phyloP scores from a whole-genome alignment of 2,888 invertebrate genomes.

The Gandaritis pyraliata region DNA sequence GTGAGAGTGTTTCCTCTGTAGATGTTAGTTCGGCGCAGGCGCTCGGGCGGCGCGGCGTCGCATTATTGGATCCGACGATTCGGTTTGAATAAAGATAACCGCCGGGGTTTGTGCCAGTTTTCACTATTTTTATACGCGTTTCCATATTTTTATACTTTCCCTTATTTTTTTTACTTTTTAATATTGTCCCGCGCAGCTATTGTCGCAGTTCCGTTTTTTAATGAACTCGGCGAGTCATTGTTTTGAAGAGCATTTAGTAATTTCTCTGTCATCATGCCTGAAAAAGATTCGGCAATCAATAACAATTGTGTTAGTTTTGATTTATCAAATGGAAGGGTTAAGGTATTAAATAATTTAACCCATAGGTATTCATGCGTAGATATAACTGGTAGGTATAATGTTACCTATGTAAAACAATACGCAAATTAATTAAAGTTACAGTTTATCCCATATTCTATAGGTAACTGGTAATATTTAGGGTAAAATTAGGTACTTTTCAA shows the following conservation, averaged over 20 bases:
- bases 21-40: not conserved
- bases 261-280: not conserved
- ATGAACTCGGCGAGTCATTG: constrained; percentile 13
- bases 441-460: no score
- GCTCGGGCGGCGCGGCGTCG: constrained; percentile 23
- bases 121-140: constrained; percentile 17
- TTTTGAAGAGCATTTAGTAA: constrained; percentile 1
- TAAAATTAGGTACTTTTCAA: not conserved
- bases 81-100: constrained; percentile 38
- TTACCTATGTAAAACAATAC: no score
- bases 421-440: no score
- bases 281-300: not conserved
- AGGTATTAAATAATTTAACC: no score
- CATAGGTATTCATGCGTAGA: no score
- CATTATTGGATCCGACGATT: constrained; percentile 34
- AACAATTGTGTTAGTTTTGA: not conserved
- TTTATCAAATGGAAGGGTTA: not conserved
- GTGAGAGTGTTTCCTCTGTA: not conserved
- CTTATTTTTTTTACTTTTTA: constrained; percentile 14
- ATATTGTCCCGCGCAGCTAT: constrained; percentile 16
- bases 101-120: constrained; percentile 24
- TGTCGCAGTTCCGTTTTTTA: constrained; percentile 22
- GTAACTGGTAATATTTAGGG: not conserved
- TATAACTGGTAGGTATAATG: no score
- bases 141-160: constrained; percentile 9